Conservation (phyloP, 1,140 invertebrate species). For the Bombyx mandarina region DNA sequence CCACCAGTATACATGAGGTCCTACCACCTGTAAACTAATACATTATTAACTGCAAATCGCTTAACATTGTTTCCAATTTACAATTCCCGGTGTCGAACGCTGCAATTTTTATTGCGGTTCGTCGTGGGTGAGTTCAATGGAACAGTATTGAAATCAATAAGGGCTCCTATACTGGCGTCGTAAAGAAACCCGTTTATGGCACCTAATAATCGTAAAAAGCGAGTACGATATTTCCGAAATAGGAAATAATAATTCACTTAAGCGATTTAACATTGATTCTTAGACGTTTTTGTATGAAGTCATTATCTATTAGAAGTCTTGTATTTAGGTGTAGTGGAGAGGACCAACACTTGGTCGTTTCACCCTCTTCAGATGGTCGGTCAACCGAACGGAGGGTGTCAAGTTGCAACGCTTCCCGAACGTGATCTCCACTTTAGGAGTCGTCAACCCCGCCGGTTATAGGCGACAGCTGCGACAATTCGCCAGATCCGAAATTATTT, state of each 20-base stretch:
- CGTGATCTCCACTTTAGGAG: constrained; percentile 18
- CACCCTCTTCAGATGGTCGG: constrained; percentile 14
- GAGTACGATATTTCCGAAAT: constrained; percentile 13
- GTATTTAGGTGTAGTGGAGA: constrained; percentile 5
- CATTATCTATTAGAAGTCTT: constrained; percentile 4
- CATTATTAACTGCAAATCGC: constrained; percentile 20
- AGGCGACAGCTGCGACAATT: constrained; percentile 11
- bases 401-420: constrained; percentile 11
- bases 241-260: constrained; percentile 6
- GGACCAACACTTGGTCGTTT: constrained; percentile 6
- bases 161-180: constrained; percentile 15
- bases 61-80: constrained; percentile 23
- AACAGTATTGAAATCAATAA: constrained; percentile 18
- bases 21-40: constrained; percentile 14
- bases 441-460: constrained; percentile 9
- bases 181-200: constrained; percentile 22
- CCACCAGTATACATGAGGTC: too few species aligned
- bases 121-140: too few species aligned
- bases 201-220: constrained; percentile 26
- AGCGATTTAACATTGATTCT: constrained; percentile 2
- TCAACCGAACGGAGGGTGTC: constrained; percentile 11
- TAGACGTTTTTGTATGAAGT: constrained; percentile 1
- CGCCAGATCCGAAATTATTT: constrained; percentile 3
- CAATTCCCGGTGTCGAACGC: too few species aligned
- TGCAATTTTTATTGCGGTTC: constrained; percentile 25